Base-by-base conservation (phyloP, 2,797 vertebrate species). In the Danio choprae region DNA sequence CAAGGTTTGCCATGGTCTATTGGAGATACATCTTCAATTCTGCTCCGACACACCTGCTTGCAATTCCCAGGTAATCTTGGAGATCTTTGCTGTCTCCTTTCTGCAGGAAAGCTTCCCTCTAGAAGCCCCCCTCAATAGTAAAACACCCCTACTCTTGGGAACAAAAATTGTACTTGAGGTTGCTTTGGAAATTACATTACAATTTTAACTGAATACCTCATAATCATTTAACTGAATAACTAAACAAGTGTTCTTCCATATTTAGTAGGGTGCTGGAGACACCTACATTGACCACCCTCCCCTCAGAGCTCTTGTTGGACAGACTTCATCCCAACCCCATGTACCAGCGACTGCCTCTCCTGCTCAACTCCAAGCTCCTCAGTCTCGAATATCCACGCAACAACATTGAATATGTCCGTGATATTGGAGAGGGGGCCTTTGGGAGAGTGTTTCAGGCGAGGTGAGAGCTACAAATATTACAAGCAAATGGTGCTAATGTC, bases 371-470 rank as follows among this genome's bases (percentile, higher is more conserved):
- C 10, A 98, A 98, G 88, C 88, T 99, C 68, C 93, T 98, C 85
- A 95, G 94, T 63, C 92, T 99, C 4, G 98, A 99, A 84, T 99
- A 99, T 82, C 98, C 98, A 0, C 93, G 98, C 38, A 99, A 99
- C 86, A 99, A 98, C 84, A 98, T 99, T 75, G 96, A 99, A 69
- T 99, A 99, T 0, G 97, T 99, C 20, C 92, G 96, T 84, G 98
- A 99, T 87, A 99, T 99, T 1, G 98, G 98, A 74, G 97, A 99
- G 86, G 98, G 98, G 58, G 98, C 98, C 11, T 99, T 99, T 62
- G 98, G 98, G 79, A 93, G 98, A 48, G 98, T 99, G 84, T 99
- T 99, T 88, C 98, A 99, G 91, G 98, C 98, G 84, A 97, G 97
- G 98, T 94, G 83, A 88, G 87, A 74, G 29, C 16, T 38, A 58